Evolutionary conservation across 2,888 invertebrate genomes (phyloP), one percentile per base, ranked within the genome.

Genomic region (Eristalis pertinax): DNA sequence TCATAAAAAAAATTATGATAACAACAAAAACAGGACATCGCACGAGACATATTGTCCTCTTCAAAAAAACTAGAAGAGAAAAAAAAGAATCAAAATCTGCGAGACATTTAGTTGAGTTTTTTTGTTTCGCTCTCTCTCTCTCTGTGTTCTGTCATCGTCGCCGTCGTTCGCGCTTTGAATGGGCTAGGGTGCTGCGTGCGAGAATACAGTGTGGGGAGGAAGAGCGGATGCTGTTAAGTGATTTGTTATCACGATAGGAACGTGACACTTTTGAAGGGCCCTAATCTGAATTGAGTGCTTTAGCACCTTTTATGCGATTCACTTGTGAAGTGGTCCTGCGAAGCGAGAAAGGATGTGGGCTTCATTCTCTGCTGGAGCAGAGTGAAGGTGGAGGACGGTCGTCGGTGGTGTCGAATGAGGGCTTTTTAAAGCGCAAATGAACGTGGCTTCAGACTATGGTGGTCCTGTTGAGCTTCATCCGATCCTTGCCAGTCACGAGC

Each of bases 11-110:
- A 56, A 32, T 43, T 62, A 69, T 68, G 56, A 63, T 35, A 77
- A n/a, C n/a, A 67, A 75, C 58, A n/a, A 26, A 56, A 78, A 65
- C 78, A 72, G 70, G 78, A 78, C 64, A 78, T 72, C 29, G 41
- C 26, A 50, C 38, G 35, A 78, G 78, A 78, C 78, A 78, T 78
- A 78, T 78, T 78, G 78, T 70, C 78, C 56, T 63, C 50, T 62
- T 68, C 15, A 29, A 56, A 50, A 67, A 35, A 8, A 43, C 11
- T 15, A 15, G 10, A 10, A 32, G 32, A 32, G 8, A 19, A 19
- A 50, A 19, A 50, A n/a, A 19, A n/a, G n/a, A n/a, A n/a, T n/a
- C n/a, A 2, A 19, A 50, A 15, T 43, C 69, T 26, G 63, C 24
- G 58, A 56, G 78, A 32, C 50, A 68, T 76, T 76, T 62, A n/a